Percentiles rank a stretch among this genome's conserved stretches.
These are phyloP conservation scores for Mystacides longicornis DNA, from an alignment of 2,888 invertebrate species.

Conservation along the genomic window DNA sequence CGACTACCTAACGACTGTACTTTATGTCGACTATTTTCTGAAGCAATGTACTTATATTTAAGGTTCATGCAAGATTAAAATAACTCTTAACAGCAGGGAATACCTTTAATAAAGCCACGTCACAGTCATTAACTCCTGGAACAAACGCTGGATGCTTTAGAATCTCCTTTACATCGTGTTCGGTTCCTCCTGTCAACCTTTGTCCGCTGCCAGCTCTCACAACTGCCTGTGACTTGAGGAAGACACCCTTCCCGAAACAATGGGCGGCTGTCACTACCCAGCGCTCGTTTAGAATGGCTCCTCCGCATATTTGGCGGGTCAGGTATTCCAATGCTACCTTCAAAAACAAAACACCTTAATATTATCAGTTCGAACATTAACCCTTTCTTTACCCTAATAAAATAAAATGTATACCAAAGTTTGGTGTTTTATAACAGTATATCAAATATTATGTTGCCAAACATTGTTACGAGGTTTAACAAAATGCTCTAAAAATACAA, in stretches of 20 bases:
- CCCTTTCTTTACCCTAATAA: too few species aligned
- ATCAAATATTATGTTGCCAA: too few species aligned
- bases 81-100: too few species aligned
- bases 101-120: constrained; percentile 33
- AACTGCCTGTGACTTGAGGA: constrained; percentile 16
- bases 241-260: constrained; percentile 17
- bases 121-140: constrained; percentile 29
- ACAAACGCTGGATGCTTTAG: constrained; percentile 29
- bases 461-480: too few species aligned
- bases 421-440: not conserved
- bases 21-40: too few species aligned
- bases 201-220: constrained; percentile 17
- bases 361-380: too few species aligned
- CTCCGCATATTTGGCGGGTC: constrained; percentile 22
- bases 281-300: constrained; percentile 28
- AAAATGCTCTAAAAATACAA: too few species aligned
- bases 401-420: too few species aligned
- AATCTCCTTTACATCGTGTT: constrained; percentile 16
- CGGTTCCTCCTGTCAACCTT: constrained; percentile 13
- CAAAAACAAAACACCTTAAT: too few species aligned
- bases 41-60: too few species aligned
- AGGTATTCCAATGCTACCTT: constrained; percentile 23
- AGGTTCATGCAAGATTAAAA: too few species aligned
- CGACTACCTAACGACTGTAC: too few species aligned
- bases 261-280: constrained; percentile 26